Evolutionary conservation across 2,888 invertebrate genomes (phyloP).

Genomic region (Hyppa rectilinea): DNA sequence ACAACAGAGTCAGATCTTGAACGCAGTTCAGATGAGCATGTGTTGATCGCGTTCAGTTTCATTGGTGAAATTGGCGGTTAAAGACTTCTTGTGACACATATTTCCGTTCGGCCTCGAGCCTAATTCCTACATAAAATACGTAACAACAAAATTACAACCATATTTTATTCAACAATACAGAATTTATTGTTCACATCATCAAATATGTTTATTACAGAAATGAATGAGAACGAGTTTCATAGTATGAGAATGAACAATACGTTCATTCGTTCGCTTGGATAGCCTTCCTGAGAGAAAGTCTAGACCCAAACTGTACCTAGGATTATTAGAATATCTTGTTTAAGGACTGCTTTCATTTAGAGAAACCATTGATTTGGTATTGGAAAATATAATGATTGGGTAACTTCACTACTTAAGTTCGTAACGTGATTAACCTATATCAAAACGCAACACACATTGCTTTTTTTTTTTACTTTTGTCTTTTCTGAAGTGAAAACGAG

Average conservation of each 20-base stretch:
- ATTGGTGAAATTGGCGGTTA: no score
- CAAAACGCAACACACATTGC: no score
- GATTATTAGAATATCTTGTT: conserved; percentile 34
- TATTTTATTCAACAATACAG: conserved; percentile 29
- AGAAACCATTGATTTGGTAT: conserved; percentile 3
- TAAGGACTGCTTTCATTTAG: conserved; percentile 14
- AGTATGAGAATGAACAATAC: conserved; percentile 56
- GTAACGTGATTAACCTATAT: no score
- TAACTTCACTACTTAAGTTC: no score
- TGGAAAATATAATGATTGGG: background rate
- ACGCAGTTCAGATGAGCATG: no score
- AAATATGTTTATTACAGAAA: conserved; percentile 20
- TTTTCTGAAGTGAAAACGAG: no score
- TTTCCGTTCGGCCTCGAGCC: background rate
- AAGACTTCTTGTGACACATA: background rate
- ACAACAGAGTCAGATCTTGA: no score
- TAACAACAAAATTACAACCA: conserved; percentile 1
- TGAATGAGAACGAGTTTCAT: conserved; percentile 47
- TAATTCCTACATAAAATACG: background rate
- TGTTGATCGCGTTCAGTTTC: no score
- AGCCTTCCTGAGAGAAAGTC: conserved; percentile 56
- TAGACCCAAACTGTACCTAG: conserved; percentile 1
- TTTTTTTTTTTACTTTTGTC: no score
- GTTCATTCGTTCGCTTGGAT: conserved; percentile 20
- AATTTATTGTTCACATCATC: conserved; percentile 33